Conservation (phyloP, 2,888 invertebrate genomes). For the Brachypalpus laphriformis region DNA sequence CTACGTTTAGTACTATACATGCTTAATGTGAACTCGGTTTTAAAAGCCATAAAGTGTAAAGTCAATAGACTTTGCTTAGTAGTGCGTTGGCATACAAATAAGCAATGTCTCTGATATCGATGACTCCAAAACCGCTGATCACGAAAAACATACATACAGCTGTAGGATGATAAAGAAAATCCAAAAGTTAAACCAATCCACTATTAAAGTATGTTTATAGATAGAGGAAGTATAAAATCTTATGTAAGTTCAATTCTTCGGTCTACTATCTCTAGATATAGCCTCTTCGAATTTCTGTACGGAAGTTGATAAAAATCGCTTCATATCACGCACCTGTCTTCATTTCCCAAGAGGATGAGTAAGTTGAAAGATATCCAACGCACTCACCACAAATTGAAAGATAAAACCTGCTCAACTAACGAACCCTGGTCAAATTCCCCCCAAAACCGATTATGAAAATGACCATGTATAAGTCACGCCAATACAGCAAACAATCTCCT, state of each 20-base stretch:
- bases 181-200: no score
- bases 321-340: neutral
- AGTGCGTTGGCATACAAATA: neutral
- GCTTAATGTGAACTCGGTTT: no score
- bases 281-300: neutral
- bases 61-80: neutral
- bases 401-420: conserved; percentile 1
- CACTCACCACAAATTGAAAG: neutral
- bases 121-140: no score
- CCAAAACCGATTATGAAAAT: conserved; percentile 8
- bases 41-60: neutral
- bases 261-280: no score
- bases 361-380: neutral
- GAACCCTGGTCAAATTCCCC: neutral
- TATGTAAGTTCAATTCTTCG: no score
- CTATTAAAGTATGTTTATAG: no score
- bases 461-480: neutral
- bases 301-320: neutral
- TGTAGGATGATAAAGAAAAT: no score
- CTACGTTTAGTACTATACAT: no score
- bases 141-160: no score
- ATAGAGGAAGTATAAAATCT: no score
- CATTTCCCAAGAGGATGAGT: neutral
- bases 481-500: conserved; percentile 7
- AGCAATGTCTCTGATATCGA: no score